Evolutionary conservation across 2,797 vertebrate genomes (phyloP), one percentile per base, ranked within the genome.

Genomic region (Melanotaenia pygmaea): DNA sequence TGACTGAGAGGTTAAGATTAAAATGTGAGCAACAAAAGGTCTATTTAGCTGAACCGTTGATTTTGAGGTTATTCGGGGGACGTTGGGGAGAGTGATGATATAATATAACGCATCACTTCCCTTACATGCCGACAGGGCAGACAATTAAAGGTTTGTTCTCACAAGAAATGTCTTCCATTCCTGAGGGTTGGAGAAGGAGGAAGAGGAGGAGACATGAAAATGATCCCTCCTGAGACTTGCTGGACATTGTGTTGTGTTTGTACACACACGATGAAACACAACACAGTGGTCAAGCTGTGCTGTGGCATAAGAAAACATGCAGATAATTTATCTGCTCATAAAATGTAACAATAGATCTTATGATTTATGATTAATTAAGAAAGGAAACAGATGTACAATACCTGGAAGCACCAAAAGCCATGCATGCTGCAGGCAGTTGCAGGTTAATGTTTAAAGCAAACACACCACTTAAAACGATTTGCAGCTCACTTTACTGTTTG

Each of bases 121-220:
- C 86, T 91, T 87, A 88, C 86, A 91, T 79, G 81, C 90, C 72
- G 71, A 87, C 88, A 82, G 81, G 70, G 77, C 66, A 68, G 87
- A 93, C 90, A 94, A 93, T 93, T 93, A 91, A 92, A 88, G 89
- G 89, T 92, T 90, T 93, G 92, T 93, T 91, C 91, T 93, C 76
- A 62, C 79, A 87, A 87, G 86, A 90, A 89, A 91, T 86, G 82
- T 90, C 86, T 83, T 85, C 85, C 83, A 87, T 87, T 89, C 87
- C 90, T 80, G 45, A 77, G 86, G 84, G 82, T 62, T 59, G 51
- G 76, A 88, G 79, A 72, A 80, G 68, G 68, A 65, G 76, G 77
- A 79, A 72, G 75, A 77, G 79, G 83, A 79, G 77, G 79, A 62
- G 66, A 82, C 40, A 14, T 79, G 85, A 87, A 91, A 88, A 67